Base-by-base conservation (phyloP, 1,140 invertebrate species). In the Drosophila malerkotliana region DNA sequence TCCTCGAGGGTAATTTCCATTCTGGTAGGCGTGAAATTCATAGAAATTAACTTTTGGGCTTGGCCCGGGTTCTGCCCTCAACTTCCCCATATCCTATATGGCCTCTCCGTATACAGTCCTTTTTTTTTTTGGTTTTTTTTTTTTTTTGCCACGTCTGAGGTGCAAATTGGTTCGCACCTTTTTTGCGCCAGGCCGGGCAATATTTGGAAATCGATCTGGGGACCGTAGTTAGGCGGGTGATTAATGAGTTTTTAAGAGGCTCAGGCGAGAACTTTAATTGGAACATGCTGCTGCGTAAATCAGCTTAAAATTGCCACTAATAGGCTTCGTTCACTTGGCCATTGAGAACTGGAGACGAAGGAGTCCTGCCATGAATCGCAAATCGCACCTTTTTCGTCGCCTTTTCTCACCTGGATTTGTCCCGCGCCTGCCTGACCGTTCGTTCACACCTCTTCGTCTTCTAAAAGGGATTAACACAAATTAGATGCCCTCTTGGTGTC, bases 241-340 rank as follows among this genome's bases (percentile, higher is more conserved):
- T 90, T 88, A 90, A 90, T 90, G 88, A 88, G 77, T 90, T 88
- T 90, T 90, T 90, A 90, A 90, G 89, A 88, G 88, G 82, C 88
- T 90, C 88, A 81, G 78, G 79, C 68, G 73, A 81, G 77, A 76
- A 80, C 53, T 80, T 90, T 90, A 90, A 90, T 90, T 90, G 88
- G 88, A 78, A 90, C 87, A 77, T 80, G 87, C 79, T 81, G 87
- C 87, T 79, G 88, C 73, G 76, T 90, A 90, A 90, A 90, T 90
- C 87, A 90, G 87, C 87, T 81, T 63, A 82, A 90, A 90, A 81
- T 88, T 90, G 88, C 80, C 88, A 90, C 88, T 90, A 90, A 90
- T 90, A 90, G 88, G 80, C 71, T 72, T 39, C 66, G 60, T 18
- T 61, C 34, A 30, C 8, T 41, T 24, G 4, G 32, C 58, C 63